Conservation (phyloP, 2,888 invertebrate genomes). For the Formica aserva region DNA sequence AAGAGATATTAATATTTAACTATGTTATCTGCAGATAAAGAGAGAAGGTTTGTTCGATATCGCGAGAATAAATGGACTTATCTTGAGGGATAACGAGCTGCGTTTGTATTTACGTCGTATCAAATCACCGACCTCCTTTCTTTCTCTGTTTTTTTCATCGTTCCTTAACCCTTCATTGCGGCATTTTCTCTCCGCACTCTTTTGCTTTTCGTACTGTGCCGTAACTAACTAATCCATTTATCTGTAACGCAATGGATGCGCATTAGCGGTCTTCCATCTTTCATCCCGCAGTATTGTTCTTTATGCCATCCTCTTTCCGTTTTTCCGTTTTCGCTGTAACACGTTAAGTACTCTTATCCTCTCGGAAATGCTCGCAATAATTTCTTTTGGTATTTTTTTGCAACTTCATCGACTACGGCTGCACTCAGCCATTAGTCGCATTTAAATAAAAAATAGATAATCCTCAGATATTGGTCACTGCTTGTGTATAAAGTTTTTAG, state of each 20-base stretch:
- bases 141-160: slow-evolving; percentile 1
- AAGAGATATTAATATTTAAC: slow-evolving; percentile 6
- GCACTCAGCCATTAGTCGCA: slow-evolving; percentile 59
- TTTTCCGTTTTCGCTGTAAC: slow-evolving; percentile 47
- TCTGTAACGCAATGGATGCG: slow-evolving; percentile 66
- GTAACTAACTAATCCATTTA: slow-evolving; percentile 82
- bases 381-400: slow-evolving; percentile 72
- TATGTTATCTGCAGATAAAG: neutral
- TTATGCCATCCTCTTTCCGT: slow-evolving; percentile 35
- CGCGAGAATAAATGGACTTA: slow-evolving; percentile 1
- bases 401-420: slow-evolving; percentile 43
- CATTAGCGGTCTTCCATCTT: slow-evolving; percentile 60
- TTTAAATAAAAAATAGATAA: slow-evolving; percentile 60
- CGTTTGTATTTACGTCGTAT: slow-evolving; percentile 19
- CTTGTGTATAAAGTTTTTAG: neutral
- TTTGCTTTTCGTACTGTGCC: slow-evolving; percentile 68
- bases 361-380: slow-evolving; percentile 53
- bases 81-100: slow-evolving; percentile 27
- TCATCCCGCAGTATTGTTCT: slow-evolving; percentile 62
- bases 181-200: slow-evolving; percentile 54
- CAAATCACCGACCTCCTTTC: slow-evolving; percentile 24
- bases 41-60: neutral
- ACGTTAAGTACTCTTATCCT: slow-evolving; percentile 73
- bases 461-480: neutral
- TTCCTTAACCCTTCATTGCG: slow-evolving; percentile 51